Evolutionary conservation across 30 jellyfish, hydroid and myxozoan genomes (phyloP), one percentile per base, ranked within the genome.

Genomic region (Aurelia sp.): DNA sequence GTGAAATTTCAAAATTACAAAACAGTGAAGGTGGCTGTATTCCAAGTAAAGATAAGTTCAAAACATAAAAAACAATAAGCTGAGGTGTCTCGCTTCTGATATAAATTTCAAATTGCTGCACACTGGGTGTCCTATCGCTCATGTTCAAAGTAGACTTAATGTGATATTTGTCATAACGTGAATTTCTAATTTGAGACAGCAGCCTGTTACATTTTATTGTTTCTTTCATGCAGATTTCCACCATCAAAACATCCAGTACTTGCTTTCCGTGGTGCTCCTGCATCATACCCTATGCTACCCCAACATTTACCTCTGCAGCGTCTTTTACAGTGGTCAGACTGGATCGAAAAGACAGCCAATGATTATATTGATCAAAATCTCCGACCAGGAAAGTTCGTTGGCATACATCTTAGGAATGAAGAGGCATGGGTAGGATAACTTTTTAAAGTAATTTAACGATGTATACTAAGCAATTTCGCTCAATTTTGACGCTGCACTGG

Each of bases 241-340:
- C 78, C 95, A 48, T 13, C 67, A 4, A 35, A 74, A 24, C 89
- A 74, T 35, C 95, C 95, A n/a, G 95, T 86, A 3, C 63, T 86
- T 16, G 95, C 95, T 4, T 63, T 86, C 33, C 95, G 89, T 10
- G 89, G 95, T 21, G 95, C 95, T 31, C 95, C 95, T 18, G 95
- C 95, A n/a, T 5, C 84, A 5, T 86, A 18, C 62, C 95, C 95
- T 10, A 66, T 76, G 13, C 70, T 9, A 22, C 89, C 52, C 2
- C 84, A 65, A 66, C 88, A 86, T 38, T 10, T 13, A 15, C 70
- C 60, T 4, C 61, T 86, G 2, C 95, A 86, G 62, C 17, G 51
- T 5, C 52, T 58, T 3, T 30, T 86, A 18, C 20, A 50, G 44
- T 86, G 88, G 88, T 74, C 95, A 4, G 74, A 67, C 2, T n/a